These are phyloP conservation scores for Philereme transversata DNA, from an alignment of 2,888 invertebrate genomes.

Conservation along the genomic window DNA sequence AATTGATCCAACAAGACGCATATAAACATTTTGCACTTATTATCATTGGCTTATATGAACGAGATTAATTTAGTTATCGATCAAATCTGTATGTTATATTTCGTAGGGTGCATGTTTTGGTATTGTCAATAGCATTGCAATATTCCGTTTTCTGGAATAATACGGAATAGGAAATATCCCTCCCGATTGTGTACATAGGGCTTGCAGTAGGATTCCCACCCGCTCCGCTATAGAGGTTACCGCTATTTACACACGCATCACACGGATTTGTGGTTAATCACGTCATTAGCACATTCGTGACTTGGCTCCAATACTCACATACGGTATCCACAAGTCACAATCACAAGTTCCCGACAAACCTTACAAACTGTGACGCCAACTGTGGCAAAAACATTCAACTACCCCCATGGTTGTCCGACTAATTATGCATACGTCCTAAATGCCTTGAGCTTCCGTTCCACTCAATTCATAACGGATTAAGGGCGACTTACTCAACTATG, in stretches of 20 bases:
- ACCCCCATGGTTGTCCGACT: background rate
- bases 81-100: too few species aligned
- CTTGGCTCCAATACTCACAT: slow-evolving; percentile 26
- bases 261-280: slow-evolving; percentile 29
- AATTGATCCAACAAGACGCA: too few species aligned
- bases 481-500: too few species aligned
- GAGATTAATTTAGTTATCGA: too few species aligned
- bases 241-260: slow-evolving; percentile 30
- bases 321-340: slow-evolving; percentile 22
- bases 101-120: too few species aligned
- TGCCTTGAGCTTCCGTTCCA: background rate
- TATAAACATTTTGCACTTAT: too few species aligned
- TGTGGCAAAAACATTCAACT: slow-evolving; percentile 3
- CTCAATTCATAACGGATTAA: background rate
- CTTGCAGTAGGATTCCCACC: slow-evolving; percentile 8
- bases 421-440: background rate
- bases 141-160: too few species aligned
- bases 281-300: slow-evolving; percentile 33
- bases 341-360: slow-evolving; percentile 16
- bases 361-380: slow-evolving; percentile 7
- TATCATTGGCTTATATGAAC: too few species aligned
- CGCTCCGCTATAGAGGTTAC: slow-evolving; percentile 20
- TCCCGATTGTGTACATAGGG: background rate
- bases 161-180: too few species aligned
- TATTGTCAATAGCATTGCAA: too few species aligned